These are phyloP conservation scores for Tinea semifulvella DNA, from an alignment of 2,888 invertebrate genomes.

Conservation along the genomic window DNA sequence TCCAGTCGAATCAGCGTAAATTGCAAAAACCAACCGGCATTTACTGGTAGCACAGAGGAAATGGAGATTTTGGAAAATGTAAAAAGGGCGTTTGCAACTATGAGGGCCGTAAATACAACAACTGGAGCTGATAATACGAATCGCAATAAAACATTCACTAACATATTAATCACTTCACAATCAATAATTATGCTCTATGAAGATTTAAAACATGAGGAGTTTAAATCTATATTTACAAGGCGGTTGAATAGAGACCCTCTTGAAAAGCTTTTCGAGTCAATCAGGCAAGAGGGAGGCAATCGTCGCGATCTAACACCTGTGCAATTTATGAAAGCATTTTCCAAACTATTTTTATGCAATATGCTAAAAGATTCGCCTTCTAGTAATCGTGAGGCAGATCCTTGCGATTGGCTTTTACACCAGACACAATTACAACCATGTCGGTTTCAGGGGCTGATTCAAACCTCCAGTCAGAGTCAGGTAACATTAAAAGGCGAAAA, in stretches of 20 bases:
- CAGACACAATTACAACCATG: constrained; percentile 9
- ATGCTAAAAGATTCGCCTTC: constrained; percentile 17
- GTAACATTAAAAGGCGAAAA: constrained; percentile 15
- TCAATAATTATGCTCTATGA: constrained; percentile 16
- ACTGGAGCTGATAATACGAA: constrained; percentile 15
- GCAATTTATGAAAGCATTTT: constrained; percentile 19
- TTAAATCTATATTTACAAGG: constrained; percentile 15
- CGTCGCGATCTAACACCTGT: constrained; percentile 16
- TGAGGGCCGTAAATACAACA: constrained; percentile 13
- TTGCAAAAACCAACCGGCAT: constrained; percentile 17
- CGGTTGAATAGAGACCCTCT: constrained; percentile 16
- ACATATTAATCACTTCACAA: constrained; percentile 18
- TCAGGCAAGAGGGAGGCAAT: constrained; percentile 17
- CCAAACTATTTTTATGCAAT: constrained; percentile 17
- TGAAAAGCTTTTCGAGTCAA: constrained; percentile 13
- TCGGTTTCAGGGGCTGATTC: neutral
- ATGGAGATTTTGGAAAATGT: constrained; percentile 13
- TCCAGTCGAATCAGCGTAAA: constrained; percentile 16
- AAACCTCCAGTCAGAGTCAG: constrained; percentile 1
- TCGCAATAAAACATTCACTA: constrained; percentile 16
- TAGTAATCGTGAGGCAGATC: constrained; percentile 17
- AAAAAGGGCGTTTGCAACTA: constrained; percentile 14
- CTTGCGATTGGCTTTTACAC: constrained; percentile 16
- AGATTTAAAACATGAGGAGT: constrained; percentile 15
- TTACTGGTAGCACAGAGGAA: constrained; percentile 15